Evolutionary conservation across 2,797 vertebrate genomes (phyloP), one percentile per base, ranked within the genome.

Genomic region (Echiichthys vipera): DNA sequence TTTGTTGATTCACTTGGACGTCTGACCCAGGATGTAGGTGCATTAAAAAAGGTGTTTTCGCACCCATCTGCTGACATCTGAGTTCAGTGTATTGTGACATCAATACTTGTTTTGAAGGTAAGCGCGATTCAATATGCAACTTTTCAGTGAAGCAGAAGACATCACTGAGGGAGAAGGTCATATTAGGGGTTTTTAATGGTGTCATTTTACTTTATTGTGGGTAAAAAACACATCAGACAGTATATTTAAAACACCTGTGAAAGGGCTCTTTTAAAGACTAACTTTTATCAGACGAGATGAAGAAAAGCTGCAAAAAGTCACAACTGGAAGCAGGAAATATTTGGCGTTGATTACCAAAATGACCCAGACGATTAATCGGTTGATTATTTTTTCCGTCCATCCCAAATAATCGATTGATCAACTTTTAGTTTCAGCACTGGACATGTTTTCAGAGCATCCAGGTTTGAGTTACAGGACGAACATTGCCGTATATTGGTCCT

Each of bases 331-430:
- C 18, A 24, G 25, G 46, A 4, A 27, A 29, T 43, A 40, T 17
- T 65, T 42, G 5, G 1, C 0, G 15, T 20, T 20, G n/a, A 13
- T 7, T 46, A 37, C n/a, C 5, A 5, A 45, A 29, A 34, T 1
- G 1, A 34, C 15, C 9, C 15, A n/a, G 4, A 11, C 1, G 2
- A 46, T 29, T 2, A 39, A 49, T 11, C 0, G 2, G 1, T 4
- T 13, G 4, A 42, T 37, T 53, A 32, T 13, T 13, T 22, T 36
- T 32, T 59, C 27, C 29, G 37, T 54, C 11, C 29, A 54, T 34
- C 29, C 7, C 9, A 40, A 27, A 27, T 0, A 57, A n/a, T 58
- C 10, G n/a, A 14, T 45, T 3, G 27, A 45, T 53, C 4, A 6
- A 18, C 15, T 13, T 11, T 7, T 39, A 40, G 12, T 39, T 30